Conservation (phyloP, 2,113 vertebrate species). For the Nycticryphes semicollaris region DNA sequence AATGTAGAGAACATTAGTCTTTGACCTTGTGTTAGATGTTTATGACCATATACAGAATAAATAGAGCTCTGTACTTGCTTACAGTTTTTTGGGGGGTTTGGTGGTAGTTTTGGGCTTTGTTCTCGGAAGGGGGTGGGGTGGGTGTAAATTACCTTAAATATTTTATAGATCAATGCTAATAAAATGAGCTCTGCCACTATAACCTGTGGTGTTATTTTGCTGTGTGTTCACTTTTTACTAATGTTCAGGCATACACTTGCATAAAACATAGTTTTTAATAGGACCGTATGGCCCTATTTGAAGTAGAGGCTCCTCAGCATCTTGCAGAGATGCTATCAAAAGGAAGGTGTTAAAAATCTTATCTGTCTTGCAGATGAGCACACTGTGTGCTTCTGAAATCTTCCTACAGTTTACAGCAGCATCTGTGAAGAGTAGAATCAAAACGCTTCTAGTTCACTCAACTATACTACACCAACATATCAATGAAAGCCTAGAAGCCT, state of each 20-base stretch:
- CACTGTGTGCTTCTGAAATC: background rate
- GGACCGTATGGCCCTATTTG: background rate
- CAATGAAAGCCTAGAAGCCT: background rate
- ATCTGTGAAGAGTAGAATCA: background rate
- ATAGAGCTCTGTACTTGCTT: too few species aligned
- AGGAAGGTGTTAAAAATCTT: background rate
- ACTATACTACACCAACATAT: background rate
- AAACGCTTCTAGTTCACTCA: background rate
- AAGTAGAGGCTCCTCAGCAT: background rate
- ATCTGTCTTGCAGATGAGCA: background rate
- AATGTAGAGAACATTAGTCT: background rate
- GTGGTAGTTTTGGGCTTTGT: too few species aligned
- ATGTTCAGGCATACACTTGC: background rate
- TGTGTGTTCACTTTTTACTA: background rate
- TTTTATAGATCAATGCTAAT: background rate
- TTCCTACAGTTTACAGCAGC: background rate
- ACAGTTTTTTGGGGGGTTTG: background rate
- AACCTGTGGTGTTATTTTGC: background rate
- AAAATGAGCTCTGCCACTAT: background rate
- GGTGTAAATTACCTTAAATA: background rate
- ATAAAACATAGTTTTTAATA: background rate
- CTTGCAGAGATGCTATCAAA: background rate
- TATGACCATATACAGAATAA: background rate
- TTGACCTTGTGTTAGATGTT: background rate
- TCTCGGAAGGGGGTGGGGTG: background rate